These are phyloP conservation scores for Dorcus hopei DNA, from an alignment of 2,888 invertebrate species.

Conservation along the genomic window DNA sequence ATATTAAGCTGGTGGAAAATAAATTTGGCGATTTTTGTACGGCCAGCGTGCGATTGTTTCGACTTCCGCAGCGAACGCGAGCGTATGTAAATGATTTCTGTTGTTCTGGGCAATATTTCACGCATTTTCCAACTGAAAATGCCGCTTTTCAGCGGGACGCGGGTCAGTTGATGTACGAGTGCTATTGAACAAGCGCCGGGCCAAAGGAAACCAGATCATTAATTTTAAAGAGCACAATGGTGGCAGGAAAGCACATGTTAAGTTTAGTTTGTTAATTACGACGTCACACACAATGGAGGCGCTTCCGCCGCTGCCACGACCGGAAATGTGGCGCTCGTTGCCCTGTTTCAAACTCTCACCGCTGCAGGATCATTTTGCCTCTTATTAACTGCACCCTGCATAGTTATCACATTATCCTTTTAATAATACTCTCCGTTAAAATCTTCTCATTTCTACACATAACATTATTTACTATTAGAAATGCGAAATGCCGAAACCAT, in stretches of 20 bases:
- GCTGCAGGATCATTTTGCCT: slow-evolving; percentile 30
- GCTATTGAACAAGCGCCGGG: slow-evolving; percentile 41
- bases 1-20: too few relatives aligned
- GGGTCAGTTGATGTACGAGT: slow-evolving; percentile 47
- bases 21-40: neutral
- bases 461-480: too few relatives aligned
- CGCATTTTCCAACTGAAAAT: slow-evolving; percentile 33
- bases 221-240: slow-evolving; percentile 51
- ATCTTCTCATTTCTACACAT: neutral
- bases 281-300: slow-evolving; percentile 49
- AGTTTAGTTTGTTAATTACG: slow-evolving; percentile 55
- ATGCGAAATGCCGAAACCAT: too few relatives aligned
- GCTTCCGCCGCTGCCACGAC: slow-evolving; percentile 43
- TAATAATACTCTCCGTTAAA: neutral
- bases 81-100: slow-evolving; percentile 30
- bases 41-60: slow-evolving; percentile 1
- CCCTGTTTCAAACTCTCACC: slow-evolving; percentile 43
- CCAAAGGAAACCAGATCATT: slow-evolving; percentile 47
- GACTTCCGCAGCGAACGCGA: slow-evolving; percentile 5
- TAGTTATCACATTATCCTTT: neutral
- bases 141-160: slow-evolving; percentile 33
- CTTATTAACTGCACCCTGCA: slow-evolving; percentile 22
- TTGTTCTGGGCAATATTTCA: slow-evolving; percentile 32
- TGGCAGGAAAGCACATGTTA: slow-evolving; percentile 55
- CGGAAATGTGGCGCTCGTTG: slow-evolving; percentile 46